Conservation (phyloP, 1,140 invertebrate genomes). For the Drosophila orosa region DNA sequence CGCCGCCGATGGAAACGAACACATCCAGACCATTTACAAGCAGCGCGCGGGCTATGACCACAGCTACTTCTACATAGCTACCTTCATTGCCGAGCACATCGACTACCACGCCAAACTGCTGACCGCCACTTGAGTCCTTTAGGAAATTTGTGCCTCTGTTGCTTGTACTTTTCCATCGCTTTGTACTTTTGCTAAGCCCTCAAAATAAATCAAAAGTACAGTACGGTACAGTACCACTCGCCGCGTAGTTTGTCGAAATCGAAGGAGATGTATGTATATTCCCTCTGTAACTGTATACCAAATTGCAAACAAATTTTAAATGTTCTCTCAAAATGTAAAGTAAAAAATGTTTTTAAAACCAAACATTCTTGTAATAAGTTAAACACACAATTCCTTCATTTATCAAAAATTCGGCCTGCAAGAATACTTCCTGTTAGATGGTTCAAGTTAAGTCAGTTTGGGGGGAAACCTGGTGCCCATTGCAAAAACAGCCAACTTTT, state of each 20-base stretch:
- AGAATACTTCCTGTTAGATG: not conserved
- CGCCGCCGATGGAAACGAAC: slow-evolving; percentile 88
- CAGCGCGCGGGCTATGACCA: slow-evolving; percentile 97
- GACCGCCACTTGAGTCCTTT: slow-evolving; percentile 67
- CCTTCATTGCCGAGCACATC: slow-evolving; percentile 97
- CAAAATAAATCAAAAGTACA: slow-evolving; percentile 18
- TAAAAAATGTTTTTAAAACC: not conserved
- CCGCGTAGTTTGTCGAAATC: not conserved
- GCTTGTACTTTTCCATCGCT: slow-evolving; percentile 15
- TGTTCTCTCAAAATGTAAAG: not conserved
- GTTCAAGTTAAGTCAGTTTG: no score
- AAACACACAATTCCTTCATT: not conserved
- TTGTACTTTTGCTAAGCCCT: slow-evolving; percentile 10
- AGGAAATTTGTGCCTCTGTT: not conserved
- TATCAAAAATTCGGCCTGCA: not conserved
- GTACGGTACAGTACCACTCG: not conserved
- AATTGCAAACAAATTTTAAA: not conserved
- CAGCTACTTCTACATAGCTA: slow-evolving; percentile 97
- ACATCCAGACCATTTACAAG: slow-evolving; percentile 90
- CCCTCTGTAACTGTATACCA: not conserved
- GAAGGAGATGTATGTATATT: not conserved
- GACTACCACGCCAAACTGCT: slow-evolving; percentile 93
- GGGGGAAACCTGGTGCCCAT: no score
- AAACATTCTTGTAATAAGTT: not conserved
- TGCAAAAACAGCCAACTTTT: no score